Percentiles rank a stretch among this genome's conserved stretches.
Conservation (phyloP, 2,797 vertebrate species). For the Enteromius unitaeniatus region DNA sequence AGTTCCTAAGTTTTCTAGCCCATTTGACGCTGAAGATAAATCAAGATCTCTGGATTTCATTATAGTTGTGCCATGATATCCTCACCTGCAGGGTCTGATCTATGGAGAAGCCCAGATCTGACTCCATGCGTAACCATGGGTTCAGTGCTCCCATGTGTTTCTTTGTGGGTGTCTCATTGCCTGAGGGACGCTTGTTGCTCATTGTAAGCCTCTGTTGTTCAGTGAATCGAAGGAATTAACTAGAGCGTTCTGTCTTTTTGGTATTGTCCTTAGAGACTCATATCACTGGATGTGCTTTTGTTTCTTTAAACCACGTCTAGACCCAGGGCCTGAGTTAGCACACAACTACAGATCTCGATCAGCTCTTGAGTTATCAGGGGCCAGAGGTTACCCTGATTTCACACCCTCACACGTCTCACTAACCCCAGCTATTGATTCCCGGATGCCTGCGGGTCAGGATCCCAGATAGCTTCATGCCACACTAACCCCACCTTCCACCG, state of each 20-base stretch:
- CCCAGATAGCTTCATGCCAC: slow-evolving; percentile 46
- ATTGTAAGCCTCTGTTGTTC: slow-evolving; percentile 36
- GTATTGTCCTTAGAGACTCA: slow-evolving; percentile 46
- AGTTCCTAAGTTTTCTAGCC: slow-evolving; percentile 33
- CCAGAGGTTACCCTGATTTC: slow-evolving; percentile 36
- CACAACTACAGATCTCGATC: slow-evolving; percentile 24
- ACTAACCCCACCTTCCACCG: slow-evolving; percentile 37
- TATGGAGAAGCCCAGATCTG: slow-evolving; percentile 41
- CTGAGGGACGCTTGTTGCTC: slow-evolving; percentile 34
- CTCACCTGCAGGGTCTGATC: slow-evolving; percentile 50
- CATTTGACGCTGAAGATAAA: slow-evolving; percentile 46
- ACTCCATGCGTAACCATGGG: slow-evolving; percentile 39
- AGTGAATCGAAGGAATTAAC: slow-evolving; percentile 21
- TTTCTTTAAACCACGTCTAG: slow-evolving; percentile 42
- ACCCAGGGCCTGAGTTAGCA: slow-evolving; percentile 39
- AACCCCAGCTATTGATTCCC: slow-evolving; percentile 55
- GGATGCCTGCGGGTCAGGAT: slow-evolving; percentile 50
- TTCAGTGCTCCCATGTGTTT: slow-evolving; percentile 38
- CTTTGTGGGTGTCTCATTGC: slow-evolving; percentile 31
- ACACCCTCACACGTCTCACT: slow-evolving; percentile 39
- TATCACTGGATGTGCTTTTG: slow-evolving; percentile 55
- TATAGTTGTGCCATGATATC: slow-evolving; percentile 35
- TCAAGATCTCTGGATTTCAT: slow-evolving; percentile 51
- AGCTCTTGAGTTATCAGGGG: not conserved
- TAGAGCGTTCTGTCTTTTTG: slow-evolving; percentile 20